Percentiles rank a stretch among this genome's conserved stretches.
phyloP scores from a whole-genome alignment of 2,797 vertebrate genomes.

The Poeciliopsis turneri region DNA sequence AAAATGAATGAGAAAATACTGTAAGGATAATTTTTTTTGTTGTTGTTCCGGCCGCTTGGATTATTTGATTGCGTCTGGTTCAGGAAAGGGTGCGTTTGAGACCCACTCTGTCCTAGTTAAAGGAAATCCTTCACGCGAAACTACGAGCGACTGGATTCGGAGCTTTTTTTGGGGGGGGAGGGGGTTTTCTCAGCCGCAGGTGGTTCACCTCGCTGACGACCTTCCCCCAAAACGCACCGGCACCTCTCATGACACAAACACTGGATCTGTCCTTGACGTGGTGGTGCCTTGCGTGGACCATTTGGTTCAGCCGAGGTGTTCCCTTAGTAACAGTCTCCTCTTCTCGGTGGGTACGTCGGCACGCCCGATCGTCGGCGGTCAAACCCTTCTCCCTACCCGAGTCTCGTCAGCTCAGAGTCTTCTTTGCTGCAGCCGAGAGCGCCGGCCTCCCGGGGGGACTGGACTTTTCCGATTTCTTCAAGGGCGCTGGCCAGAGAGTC shows the following conservation, averaged over 20 bases:
- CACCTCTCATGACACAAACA: conserved; percentile 34
- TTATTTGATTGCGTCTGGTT: conserved; percentile 38
- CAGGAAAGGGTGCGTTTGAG: conserved; percentile 38
- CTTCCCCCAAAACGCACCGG: conserved; percentile 24
- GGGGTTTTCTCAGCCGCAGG: conserved; percentile 38
- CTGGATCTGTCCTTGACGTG: conserved; percentile 17
- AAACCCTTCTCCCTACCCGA: conserved; percentile 49
- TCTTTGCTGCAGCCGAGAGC: conserved; percentile 77
- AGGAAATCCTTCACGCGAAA: conserved; percentile 35
- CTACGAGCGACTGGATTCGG: conserved; percentile 22
- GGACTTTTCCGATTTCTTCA: conserved; percentile 93
- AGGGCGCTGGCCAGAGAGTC: conserved; percentile 97
- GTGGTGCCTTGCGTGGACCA: conserved; percentile 34
- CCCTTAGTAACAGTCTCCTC: conserved; percentile 54
- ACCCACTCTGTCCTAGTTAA: conserved; percentile 23
- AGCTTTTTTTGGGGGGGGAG: conserved; percentile 2
- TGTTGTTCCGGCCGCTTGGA: conserved; percentile 64
- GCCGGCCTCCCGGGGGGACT: conserved; percentile 77
- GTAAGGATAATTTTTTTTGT: conserved; percentile 41
- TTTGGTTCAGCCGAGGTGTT: conserved; percentile 61
- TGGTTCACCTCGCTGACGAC: conserved; percentile 2
- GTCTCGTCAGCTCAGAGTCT: conserved; percentile 84
- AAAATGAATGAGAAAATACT: conserved; percentile 63
- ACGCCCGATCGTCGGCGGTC: conserved; percentile 55
- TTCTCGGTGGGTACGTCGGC: conserved; percentile 30